Evolutionary conservation across 2,888 invertebrate genomes (phyloP).

Genomic region (Leptogaster cylindrica): DNA sequence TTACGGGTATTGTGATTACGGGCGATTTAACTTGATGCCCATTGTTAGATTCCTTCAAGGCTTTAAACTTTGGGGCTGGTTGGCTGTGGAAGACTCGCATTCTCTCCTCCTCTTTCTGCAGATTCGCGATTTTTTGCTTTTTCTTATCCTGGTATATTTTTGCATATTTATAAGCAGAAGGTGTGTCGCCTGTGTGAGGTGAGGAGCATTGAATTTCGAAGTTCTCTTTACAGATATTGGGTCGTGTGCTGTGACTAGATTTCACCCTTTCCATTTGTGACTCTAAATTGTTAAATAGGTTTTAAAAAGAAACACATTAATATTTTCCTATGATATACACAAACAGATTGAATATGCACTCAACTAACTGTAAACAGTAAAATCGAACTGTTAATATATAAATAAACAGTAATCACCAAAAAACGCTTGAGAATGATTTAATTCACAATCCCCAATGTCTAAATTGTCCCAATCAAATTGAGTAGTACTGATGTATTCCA

Average conservation of each 20-base stretch:
- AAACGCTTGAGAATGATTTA: conserved; percentile 56
- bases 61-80: conserved; percentile 56
- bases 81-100: conserved; percentile 57
- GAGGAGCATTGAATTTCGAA: conserved; percentile 33
- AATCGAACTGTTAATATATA: too few species aligned
- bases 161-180: conserved; percentile 54
- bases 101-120: conserved; percentile 55
- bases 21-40: not conserved
- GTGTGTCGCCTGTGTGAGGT: conserved; percentile 46
- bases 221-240: not conserved
- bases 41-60: conserved; percentile 40
- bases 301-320: too few species aligned
- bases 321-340: too few species aligned
- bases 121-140: conserved; percentile 50
- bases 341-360: too few species aligned
- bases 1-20: conserved; percentile 52
- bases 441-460: conserved; percentile 53
- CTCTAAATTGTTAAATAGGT: too few species aligned
- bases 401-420: conserved; percentile 51
- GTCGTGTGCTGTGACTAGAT: too few species aligned
- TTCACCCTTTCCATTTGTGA: too few species aligned
- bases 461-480: conserved; percentile 59
- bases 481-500: too few species aligned
- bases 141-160: conserved; percentile 55
- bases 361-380: too few species aligned